Conservation (phyloP, 2,113 vertebrate species). For the Limanda limanda region DNA sequence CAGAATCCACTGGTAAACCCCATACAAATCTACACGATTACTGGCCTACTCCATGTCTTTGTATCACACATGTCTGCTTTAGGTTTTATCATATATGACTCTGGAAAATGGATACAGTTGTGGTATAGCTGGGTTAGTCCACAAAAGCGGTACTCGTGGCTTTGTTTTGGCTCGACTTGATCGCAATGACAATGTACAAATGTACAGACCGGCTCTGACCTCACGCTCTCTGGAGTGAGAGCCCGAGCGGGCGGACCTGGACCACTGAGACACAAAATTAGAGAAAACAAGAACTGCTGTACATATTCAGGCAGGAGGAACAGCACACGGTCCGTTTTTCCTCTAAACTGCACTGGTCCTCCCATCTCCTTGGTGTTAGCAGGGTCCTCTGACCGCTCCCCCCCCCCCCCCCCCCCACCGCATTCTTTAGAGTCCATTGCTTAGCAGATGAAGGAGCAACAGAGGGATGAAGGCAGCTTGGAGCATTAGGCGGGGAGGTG, state of each 20-base stretch:
- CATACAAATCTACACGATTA: constrained; percentile 44
- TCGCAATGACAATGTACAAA: constrained; percentile 72
- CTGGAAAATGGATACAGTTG: constrained; percentile 50
- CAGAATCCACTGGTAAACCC: constrained; percentile 37
- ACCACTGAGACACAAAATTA: constrained; percentile 62
- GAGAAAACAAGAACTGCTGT: constrained; percentile 68
- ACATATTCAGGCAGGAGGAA: constrained; percentile 63
- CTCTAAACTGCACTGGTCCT: constrained; percentile 40
- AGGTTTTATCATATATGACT: constrained; percentile 46
- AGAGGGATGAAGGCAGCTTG: constrained; percentile 63
- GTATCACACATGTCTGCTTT: constrained; percentile 44
- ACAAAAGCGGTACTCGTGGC: constrained; percentile 34
- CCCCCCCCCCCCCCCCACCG: neutral
- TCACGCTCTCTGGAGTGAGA: constrained; percentile 22
- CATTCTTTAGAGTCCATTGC: constrained; percentile 67
- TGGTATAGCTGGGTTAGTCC: constrained; percentile 44
- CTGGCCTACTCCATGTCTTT: constrained; percentile 36
- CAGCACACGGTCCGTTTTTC: constrained; percentile 45
- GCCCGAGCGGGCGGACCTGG: constrained; percentile 41
- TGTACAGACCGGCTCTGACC: constrained; percentile 58
- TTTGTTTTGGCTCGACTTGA: constrained; percentile 54
- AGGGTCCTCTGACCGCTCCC: constrained; percentile 34
- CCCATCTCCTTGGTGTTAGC: constrained; percentile 48
- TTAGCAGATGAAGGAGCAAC: constrained; percentile 62
- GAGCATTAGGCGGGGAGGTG: constrained; percentile 38